Base-by-base conservation (phyloP, 2,797 vertebrate genomes). In the Lophius americanus region DNA sequence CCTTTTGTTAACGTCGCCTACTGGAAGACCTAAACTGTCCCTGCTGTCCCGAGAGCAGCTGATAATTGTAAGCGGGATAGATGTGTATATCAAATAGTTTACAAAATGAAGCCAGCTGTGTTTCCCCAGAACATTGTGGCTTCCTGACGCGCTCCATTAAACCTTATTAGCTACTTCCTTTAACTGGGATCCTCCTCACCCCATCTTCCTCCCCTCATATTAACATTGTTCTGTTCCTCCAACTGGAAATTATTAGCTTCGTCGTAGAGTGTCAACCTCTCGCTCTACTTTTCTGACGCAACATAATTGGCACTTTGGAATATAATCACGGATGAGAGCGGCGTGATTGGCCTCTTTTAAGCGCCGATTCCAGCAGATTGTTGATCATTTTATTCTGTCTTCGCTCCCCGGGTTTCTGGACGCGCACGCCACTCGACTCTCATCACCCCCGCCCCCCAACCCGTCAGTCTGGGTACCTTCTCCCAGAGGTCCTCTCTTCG, bases 101-200 rank as follows among this genome's bases (percentile, higher is more conserved):
- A 98, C 97, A 96, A 98, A 99, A 98, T 98, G 96, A 97, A 99
- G 96, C 96, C 98, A 99, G 97, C 98, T 99, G 96, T 99, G 96
- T 99, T 99, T 99, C 95, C 95, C 96, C 93, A 95, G 94, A 95
- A 96, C 95, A 95, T 95, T 96, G 96, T 94, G 95, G 96, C 96
- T 99, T 99, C 97, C 96, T 99, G 97, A 97, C 97, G 99, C 89
- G 96, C 96, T 96, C 96, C 97, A 98, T 99, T 99, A 99, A 98
- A 98, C 96, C 96, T 98, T 97, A 99, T 99, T 99, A 99, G 97
- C 97, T 95, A 95, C 96, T 98, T 99, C 97, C 97, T 97, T 96
- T 96, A 95, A 95, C 96, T 93, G 96, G 97, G 95, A 97, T 97
- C 96, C 95, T 97, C 95, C 85, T 89, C 88, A 84, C 84, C 88